Percentiles rank a stretch among this genome's conserved stretches.
These are phyloP conservation scores for Drosophila nr. fundita DNA, from an alignment of 2,888 invertebrate species.

Conservation along the genomic window DNA sequence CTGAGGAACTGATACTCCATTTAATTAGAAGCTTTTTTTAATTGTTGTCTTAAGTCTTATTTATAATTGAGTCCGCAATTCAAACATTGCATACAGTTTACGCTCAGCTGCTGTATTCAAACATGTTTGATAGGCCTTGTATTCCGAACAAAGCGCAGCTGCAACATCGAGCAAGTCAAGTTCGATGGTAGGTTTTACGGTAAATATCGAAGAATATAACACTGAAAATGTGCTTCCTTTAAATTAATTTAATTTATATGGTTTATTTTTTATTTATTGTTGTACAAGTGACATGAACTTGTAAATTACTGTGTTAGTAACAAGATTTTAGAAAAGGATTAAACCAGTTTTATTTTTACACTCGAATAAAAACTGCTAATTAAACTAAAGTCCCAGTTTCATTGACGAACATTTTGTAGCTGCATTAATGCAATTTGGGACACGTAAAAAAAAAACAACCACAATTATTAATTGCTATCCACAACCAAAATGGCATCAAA, in stretches of 20 bases:
- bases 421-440: not conserved
- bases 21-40: not conserved
- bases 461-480: slow-evolving; percentile 2
- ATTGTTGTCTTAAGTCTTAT: not conserved
- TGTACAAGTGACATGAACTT: not conserved
- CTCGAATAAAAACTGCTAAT: not conserved
- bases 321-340: not conserved
- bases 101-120: not conserved
- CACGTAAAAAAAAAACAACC: not conserved
- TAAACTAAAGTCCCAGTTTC: not conserved
- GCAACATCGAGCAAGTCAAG: slow-evolving; percentile 22
- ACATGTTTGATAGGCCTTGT: slow-evolving; percentile 1
- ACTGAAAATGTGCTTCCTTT: not conserved
- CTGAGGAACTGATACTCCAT: not conserved
- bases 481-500: not conserved
- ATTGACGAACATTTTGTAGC: not conserved
- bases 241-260: not conserved
- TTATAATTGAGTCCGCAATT: not conserved
- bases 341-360: not conserved
- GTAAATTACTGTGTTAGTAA: not conserved
- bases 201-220: not conserved
- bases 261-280: not conserved
- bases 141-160: not conserved
- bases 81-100: not conserved
- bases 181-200: slow-evolving; percentile 5